Base-by-base conservation (phyloP, 2,888 invertebrate genomes). In the Helobdella robusta region DNA sequence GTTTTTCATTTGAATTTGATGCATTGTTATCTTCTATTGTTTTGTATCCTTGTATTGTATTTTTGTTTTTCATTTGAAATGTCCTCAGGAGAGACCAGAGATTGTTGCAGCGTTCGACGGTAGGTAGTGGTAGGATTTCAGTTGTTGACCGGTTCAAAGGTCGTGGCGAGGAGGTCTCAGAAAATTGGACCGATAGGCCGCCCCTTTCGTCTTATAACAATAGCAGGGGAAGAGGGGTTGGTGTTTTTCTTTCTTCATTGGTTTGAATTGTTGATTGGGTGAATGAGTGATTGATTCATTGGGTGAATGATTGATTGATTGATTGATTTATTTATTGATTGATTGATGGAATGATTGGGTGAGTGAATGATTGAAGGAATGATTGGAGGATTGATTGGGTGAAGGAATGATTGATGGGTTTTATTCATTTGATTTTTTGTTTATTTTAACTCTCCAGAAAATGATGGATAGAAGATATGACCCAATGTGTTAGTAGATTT, bases 401-500 rank as follows among this genome's bases (percentile, higher is more conserved):
- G 56, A 56, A 4, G 20, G 8, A 15, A 6, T 8, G 5, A 30
- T 30, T 56, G 28, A 56, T 25, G 5, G 32, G 6, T 30, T 56
- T 8, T 56, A 56, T 30, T 30, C 32, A 6, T 15, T 40, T 15
- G n/a, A 11, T 40, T 40, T 40, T 40, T 15, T 5, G n/a, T 56
- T 56, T 54, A n/a, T n/a, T n/a, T n/a, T n/a, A n/a, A n/a, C n/a
- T n/a, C n/a, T 56, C 32, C 56, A 56, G 56, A 56, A 56, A 30
- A 32, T n/a, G 1, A 30, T 56, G 4, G 56, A 56, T 8, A 56
- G 28, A 56, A 56, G 56, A 56, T 30, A 25, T 56, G 56, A 56
- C 28, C 18, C 28, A 15, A 28, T n/a, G n/a, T 5, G 56, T 56
- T 30, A 30, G 56, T 56, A n/a, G n/a, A n/a, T n/a, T n/a, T n/a